Evolutionary conservation across 2,113 vertebrate genomes (phyloP).

Genomic region (human (Homo sapiens)): GRCh38 chr14:101476001-101476500

Average conservation of each 20-base stretch:
- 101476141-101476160: accelerated
- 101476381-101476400: not conserved
- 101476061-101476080: not conserved
- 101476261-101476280: too few relatives aligned
- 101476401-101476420: not conserved
- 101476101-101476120: accelerated
- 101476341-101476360: accelerated
- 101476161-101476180: too few relatives aligned
- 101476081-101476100: not conserved
- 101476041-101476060: not conserved
- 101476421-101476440: not conserved
- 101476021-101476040: not conserved
- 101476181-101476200: accelerated
- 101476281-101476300: not conserved
- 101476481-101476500: not conserved
- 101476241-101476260: accelerated
- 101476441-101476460: accelerated
- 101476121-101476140: not conserved
- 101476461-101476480: accelerated
- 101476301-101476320: not conserved
- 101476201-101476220: accelerated
- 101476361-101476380: not conserved
- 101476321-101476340: not conserved
- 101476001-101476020: constrained; percentile 1
- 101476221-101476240: accelerated